phyloP scores from a whole-genome alignment of 2,797 vertebrate species.

The Yasuhikotakia modesta region DNA sequence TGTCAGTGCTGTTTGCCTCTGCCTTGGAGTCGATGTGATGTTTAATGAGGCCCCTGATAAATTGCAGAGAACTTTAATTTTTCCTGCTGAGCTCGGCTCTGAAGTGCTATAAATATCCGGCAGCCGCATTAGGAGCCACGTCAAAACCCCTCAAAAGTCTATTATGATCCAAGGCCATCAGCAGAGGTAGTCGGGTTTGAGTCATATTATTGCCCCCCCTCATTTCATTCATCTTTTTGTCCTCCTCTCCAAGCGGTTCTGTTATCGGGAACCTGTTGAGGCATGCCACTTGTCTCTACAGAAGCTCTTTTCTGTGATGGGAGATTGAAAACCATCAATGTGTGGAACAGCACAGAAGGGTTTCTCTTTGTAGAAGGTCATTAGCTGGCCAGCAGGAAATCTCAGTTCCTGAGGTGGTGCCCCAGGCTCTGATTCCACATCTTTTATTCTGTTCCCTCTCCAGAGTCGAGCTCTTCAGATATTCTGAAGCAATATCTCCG shows the following conservation, averaged over 20 bases:
- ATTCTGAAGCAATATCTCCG: background rate
- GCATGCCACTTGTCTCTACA: background rate
- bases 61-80: conserved; percentile 40
- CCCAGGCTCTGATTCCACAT: conserved; percentile 24
- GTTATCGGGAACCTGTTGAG: conserved; percentile 25
- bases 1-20: conserved; percentile 38
- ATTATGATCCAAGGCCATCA: conserved; percentile 54
- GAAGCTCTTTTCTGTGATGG: conserved; percentile 26
- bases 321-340: conserved; percentile 26
- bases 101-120: conserved; percentile 51
- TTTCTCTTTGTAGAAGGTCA: conserved; percentile 45
- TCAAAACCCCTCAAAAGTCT: conserved; percentile 35
- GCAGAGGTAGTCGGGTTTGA: conserved; percentile 32
- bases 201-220: conserved; percentile 13
- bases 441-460: conserved; percentile 10
- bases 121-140: conserved; percentile 44
- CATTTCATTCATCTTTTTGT: conserved; percentile 19
- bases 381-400: conserved; percentile 44
- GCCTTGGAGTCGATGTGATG: conserved; percentile 41
- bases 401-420: conserved; percentile 28
- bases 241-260: conserved; percentile 11
- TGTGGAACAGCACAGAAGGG: background rate
- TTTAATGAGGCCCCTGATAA: conserved; percentile 56
- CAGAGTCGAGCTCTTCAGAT: conserved; percentile 11
- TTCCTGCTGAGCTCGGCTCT: conserved; percentile 38